Evolutionary conservation across 2,888 invertebrate species (phyloP).

Genomic region (Xanthorhoe spadicearia): DNA sequence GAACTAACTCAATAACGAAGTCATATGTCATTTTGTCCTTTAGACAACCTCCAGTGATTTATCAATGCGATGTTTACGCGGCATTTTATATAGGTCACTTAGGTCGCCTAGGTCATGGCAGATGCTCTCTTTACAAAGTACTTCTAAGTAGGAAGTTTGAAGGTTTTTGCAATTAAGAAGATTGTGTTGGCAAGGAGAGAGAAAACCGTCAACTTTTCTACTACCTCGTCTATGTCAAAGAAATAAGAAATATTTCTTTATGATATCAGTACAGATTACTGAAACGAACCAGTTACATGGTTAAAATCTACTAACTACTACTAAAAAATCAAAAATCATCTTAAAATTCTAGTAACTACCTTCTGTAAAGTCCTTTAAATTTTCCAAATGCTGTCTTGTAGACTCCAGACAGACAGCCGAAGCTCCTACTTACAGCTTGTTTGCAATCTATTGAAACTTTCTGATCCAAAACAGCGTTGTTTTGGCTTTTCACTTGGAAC

Average conservation of each 20-base stretch:
- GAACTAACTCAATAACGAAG: slow-evolving; percentile 3
- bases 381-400: background rate
- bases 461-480: slow-evolving; percentile 26
- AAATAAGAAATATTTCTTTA: too few species aligned
- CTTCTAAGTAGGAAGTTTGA: background rate
- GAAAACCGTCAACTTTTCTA: too few species aligned
- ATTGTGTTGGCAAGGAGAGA: too few species aligned
- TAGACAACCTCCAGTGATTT: slow-evolving; percentile 42
- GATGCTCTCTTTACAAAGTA: too few species aligned
- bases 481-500: slow-evolving; percentile 19
- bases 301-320: too few species aligned
- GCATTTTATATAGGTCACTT: slow-evolving; percentile 27
- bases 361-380: background rate
- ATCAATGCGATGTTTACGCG: slow-evolving; percentile 21
- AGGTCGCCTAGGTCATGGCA: slow-evolving; percentile 16
- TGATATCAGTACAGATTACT: too few species aligned
- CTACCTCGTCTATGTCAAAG: too few species aligned
- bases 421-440: slow-evolving; percentile 11
- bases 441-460: slow-evolving; percentile 25
- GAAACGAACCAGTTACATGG: too few species aligned
- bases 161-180: background rate
- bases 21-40: slow-evolving; percentile 34
- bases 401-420: background rate
- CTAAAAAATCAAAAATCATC: too few species aligned
- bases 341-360: background rate